A percentile compares a stretch with the other conserved stretches of the same genome.
Evolutionary conservation across 30 jellyfish, hydroid and myxozoan genomes (phyloP).

Genomic region (Sanderia malayensis): DNA sequence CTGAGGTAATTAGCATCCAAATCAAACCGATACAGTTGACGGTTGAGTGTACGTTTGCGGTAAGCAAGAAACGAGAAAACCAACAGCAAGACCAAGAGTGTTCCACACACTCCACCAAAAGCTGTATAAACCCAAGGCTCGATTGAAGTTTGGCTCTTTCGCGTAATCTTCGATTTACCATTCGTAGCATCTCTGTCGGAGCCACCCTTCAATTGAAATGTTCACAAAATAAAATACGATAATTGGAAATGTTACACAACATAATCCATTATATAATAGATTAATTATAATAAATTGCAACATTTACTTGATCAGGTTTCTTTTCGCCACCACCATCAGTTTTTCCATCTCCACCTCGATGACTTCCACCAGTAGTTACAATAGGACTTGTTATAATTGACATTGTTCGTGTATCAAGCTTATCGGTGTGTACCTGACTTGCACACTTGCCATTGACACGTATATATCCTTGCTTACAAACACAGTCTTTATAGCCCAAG

Average conservation of each 20-base stretch:
- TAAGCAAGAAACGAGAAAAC: constrained; percentile 62
- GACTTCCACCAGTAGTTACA: constrained; percentile 23
- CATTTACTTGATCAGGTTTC: not conserved
- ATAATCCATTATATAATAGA: too few relatives aligned
- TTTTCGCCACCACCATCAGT: constrained; percentile 38
- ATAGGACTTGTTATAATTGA: not conserved
- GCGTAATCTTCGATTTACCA: not conserved
- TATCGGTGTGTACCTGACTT: not conserved
- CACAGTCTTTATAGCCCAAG: constrained; percentile 43
- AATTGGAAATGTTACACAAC: too few relatives aligned
- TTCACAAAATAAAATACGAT: too few relatives aligned
- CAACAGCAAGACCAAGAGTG: constrained; percentile 48
- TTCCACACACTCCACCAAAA: constrained; percentile 76
- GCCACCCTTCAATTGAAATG: too few relatives aligned
- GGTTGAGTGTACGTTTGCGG: constrained; percentile 39
- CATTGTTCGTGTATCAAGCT: not conserved
- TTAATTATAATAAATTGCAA: too few relatives aligned
- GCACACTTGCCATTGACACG: constrained; percentile 27
- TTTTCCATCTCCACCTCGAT: constrained; percentile 54
- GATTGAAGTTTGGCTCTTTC: not conserved
- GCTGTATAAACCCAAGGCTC: constrained; percentile 72
- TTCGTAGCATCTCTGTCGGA: constrained; percentile 2
- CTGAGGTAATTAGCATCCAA: constrained; percentile 45
- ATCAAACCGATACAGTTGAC: constrained; percentile 39
- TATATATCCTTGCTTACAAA: constrained; percentile 43